These are phyloP conservation scores for Varanus salvator DNA, from an alignment of 2,113 vertebrate genomes.

Conservation along the genomic window DNA sequence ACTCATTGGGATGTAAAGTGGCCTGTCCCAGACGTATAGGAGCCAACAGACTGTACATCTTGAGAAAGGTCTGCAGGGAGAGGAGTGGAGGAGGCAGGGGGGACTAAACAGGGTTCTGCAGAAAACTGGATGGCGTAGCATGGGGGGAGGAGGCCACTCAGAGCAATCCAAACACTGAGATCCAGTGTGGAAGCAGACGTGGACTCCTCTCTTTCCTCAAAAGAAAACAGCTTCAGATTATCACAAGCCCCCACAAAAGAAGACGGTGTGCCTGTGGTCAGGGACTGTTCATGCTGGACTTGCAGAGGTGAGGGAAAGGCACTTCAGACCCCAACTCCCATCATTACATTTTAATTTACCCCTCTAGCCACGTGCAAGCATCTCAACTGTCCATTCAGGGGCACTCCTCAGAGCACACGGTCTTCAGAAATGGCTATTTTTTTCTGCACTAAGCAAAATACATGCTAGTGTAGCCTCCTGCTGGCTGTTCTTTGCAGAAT, in stretches of 20 bases:
- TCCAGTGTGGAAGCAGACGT: neutral
- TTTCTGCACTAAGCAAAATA: neutral
- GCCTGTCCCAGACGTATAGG: conserved; percentile 34
- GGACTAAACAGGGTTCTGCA: neutral
- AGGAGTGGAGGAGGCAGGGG: neutral
- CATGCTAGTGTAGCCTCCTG: conserved; percentile 1
- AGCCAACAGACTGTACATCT: conserved; percentile 1
- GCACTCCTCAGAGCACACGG: neutral
- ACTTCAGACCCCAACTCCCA: neutral
- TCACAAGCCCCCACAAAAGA: neutral
- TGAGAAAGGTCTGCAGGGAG: neutral
- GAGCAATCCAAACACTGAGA: neutral
- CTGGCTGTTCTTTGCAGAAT: conserved; percentile 6
- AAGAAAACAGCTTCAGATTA: neutral
- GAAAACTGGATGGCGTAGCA: neutral
- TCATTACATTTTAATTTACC: neutral
- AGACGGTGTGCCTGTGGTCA: neutral
- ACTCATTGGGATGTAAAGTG: conserved; percentile 38
- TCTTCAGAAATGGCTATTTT: neutral
- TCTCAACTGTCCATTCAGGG: neutral
- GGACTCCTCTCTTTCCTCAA: neutral
- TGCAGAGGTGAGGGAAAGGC: neutral
- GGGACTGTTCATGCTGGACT: neutral
- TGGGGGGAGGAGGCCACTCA: neutral
- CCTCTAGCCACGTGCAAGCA: neutral